phyloP scores from a whole-genome alignment of 2,888 invertebrate species.

The Agonum fuliginosum region DNA sequence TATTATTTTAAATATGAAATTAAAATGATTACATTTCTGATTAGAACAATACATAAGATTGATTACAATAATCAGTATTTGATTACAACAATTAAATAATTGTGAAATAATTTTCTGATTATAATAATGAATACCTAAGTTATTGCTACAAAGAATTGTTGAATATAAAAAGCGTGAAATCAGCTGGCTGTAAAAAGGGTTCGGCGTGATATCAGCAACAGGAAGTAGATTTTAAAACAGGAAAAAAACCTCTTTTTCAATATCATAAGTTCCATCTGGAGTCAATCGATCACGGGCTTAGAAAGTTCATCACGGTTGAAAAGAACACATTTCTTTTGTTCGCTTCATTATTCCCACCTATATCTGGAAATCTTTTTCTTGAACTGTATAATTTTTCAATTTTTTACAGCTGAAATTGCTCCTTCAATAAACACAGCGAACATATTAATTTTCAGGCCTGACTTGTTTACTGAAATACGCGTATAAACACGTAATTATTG shows the following conservation, averaged over 20 bases:
- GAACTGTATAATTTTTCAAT: constrained; percentile 35
- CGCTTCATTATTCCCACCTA: constrained; percentile 27
- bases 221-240: too few relatives aligned
- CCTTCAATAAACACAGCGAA: constrained; percentile 21
- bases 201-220: too few relatives aligned
- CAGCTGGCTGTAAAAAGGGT: too few relatives aligned
- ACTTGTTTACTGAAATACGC: constrained; percentile 32
- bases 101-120: too few relatives aligned
- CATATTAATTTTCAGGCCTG: constrained; percentile 30
- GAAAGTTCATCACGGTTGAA: constrained; percentile 31
- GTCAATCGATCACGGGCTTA: not conserved
- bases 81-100: too few relatives aligned
- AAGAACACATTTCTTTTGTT: constrained; percentile 28
- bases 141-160: too few relatives aligned
- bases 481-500: constrained; percentile 22
- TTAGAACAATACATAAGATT: too few relatives aligned
- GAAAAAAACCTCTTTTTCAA: constrained; percentile 18
- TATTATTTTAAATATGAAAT: too few relatives aligned
- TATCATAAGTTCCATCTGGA: constrained; percentile 25
- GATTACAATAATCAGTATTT: too few relatives aligned
- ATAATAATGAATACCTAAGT: too few relatives aligned
- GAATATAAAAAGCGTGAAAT: too few relatives aligned
- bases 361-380: constrained; percentile 40
- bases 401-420: constrained; percentile 9
- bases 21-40: too few relatives aligned